Conservation (phyloP, 2,888 invertebrate species). For the Apamea crenata region DNA sequence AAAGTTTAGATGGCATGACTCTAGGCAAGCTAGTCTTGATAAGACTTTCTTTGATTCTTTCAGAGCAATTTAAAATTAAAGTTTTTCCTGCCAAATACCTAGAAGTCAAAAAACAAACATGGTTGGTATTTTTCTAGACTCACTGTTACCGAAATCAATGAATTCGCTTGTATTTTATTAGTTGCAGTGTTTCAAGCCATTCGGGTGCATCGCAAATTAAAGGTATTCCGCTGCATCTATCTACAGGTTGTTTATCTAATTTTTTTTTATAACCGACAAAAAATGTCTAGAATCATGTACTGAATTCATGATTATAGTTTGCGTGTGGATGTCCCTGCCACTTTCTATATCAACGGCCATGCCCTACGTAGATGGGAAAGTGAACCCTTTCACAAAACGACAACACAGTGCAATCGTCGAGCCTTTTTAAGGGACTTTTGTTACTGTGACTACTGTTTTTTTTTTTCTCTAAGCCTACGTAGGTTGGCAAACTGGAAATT, state of each 20-base stretch:
- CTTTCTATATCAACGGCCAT: neutral
- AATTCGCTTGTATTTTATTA: neutral
- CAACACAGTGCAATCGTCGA: neutral
- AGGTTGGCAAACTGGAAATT: neutral
- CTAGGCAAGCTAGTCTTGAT: neutral
- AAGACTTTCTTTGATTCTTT: neutral
- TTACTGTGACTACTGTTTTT: neutral
- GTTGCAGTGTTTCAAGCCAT: neutral
- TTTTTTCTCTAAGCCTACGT: neutral
- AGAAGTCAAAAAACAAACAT: too few relatives aligned
- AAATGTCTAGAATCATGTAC: too few relatives aligned
- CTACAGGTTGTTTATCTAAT: too few relatives aligned
- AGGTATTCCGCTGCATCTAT: neutral
- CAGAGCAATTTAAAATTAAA: neutral
- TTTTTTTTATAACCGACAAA: too few relatives aligned
- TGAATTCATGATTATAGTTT: too few relatives aligned
- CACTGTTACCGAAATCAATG: neutral
- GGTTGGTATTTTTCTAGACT: too few relatives aligned
- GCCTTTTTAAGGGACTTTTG: neutral
- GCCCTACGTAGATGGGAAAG: neutral
- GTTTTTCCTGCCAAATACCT: neutral
- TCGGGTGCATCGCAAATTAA: neutral
- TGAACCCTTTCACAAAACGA: neutral
- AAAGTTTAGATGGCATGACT: neutral
- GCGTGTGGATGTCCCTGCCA: too few relatives aligned